Conservation (phyloP, 2,888 invertebrate species). For the Agonopterix subpropinquella region DNA sequence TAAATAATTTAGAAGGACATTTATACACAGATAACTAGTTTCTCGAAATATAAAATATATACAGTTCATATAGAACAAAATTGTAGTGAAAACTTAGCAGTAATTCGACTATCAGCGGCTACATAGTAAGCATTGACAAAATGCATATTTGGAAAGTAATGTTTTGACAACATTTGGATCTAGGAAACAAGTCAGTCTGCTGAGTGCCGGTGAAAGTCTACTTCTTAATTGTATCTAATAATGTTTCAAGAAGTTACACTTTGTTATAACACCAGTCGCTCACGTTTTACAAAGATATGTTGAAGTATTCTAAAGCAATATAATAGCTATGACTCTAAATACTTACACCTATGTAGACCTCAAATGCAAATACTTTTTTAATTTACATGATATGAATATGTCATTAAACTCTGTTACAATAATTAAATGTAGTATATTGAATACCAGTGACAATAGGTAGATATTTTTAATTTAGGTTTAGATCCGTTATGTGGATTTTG, state of each 20-base stretch:
- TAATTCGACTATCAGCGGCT: conserved; percentile 41
- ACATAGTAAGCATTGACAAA: conserved; percentile 50
- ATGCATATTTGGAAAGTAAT: conserved; percentile 60
- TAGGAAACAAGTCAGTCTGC: conserved; percentile 47
- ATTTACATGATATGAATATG: conserved; percentile 76
- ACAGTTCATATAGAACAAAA: conserved; percentile 31
- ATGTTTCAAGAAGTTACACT: conserved; percentile 27
- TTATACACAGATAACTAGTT: conserved; percentile 59
- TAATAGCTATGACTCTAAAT: conserved; percentile 72
- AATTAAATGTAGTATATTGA: conserved; percentile 50
- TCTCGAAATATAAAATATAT: conserved; percentile 51
- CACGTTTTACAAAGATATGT: conserved; percentile 71
- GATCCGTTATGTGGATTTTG: conserved; percentile 4
- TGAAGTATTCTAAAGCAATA: conserved; percentile 74
- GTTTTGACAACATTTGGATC: conserved; percentile 2
- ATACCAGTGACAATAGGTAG: conserved; percentile 47
- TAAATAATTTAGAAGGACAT: conserved; percentile 66
- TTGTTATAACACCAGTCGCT: conserved; percentile 51
- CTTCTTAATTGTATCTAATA: conserved; percentile 22
- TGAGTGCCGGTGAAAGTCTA: conserved; percentile 40
- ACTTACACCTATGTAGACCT: conserved; percentile 73
- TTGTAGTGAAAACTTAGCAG: conserved; percentile 29
- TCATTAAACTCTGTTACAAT: conserved; percentile 69
- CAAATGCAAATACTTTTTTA: conserved; percentile 74
- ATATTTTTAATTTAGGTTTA: conserved; percentile 15